Percentiles rank a stretch among this genome's conserved stretches.
Conservation (phyloP, 2,797 vertebrate genomes). For the Enteromius trimaculatus region DNA sequence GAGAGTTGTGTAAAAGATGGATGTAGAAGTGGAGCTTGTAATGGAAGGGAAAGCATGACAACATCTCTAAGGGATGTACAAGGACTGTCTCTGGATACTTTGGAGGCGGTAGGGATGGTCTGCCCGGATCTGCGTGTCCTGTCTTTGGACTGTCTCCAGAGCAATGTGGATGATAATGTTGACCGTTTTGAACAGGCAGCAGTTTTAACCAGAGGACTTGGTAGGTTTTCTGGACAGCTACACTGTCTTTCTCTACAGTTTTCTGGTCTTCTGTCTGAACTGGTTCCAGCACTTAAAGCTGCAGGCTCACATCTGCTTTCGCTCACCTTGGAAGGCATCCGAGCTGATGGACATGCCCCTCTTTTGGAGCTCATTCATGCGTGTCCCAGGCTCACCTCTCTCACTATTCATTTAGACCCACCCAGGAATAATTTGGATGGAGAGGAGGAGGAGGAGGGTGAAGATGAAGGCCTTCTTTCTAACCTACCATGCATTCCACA, state of each 20-base stretch:
- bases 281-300: slow-evolving; percentile 64
- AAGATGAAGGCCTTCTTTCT: background rate
- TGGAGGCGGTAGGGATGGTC: slow-evolving; percentile 64
- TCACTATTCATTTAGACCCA: slow-evolving; percentile 71
- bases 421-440: slow-evolving; percentile 18
- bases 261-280: slow-evolving; percentile 65
- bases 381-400: slow-evolving; percentile 76
- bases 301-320: slow-evolving; percentile 70
- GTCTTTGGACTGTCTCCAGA: slow-evolving; percentile 62
- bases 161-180: background rate
- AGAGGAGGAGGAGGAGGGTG: slow-evolving; percentile 16
- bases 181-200: slow-evolving; percentile 10
- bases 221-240: slow-evolving; percentile 73
- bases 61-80: slow-evolving; percentile 69
- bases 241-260: slow-evolving; percentile 72
- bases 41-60: slow-evolving; percentile 40
- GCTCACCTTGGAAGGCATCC: slow-evolving; percentile 81
- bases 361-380: slow-evolving; percentile 71
- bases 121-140: slow-evolving; percentile 73
- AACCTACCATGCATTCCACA: slow-evolving; percentile 68
- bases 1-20: background rate
- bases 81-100: slow-evolving; percentile 67
- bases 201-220: slow-evolving; percentile 53
- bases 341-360: slow-evolving; percentile 61
- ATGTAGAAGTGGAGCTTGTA: background rate